Evolutionary conservation across 2,113 vertebrate species (phyloP), one percentile per base, ranked within the genome.

Genomic region (Leucosticte australis): DNA sequence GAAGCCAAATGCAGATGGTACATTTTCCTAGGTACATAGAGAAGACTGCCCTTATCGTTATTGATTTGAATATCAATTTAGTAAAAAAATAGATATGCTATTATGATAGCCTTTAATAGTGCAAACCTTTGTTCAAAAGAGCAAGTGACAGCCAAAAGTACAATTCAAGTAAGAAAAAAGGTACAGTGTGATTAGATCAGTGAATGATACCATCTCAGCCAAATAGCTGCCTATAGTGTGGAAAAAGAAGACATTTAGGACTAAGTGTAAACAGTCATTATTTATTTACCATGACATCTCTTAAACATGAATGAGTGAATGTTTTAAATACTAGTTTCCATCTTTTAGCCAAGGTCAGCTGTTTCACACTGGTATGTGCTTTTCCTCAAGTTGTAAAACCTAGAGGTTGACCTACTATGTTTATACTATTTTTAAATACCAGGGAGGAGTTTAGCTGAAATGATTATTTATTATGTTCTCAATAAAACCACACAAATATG

Each of bases 271-370:
- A 98, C 97, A 98, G 96, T 98, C 97, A 98, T 98, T 94, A 98
- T 98, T 98, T 98, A 98, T 98, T 98, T 98, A 98, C 95, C 87
- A 92, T 97, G 97, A 97, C 98, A 97, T 98, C 94, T 98, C 96
- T 98, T 97, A 98, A 98, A 98, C 97, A 98, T 95, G 96, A 98
- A 97, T 83, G 91, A 97, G 95, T 95, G 90, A 96, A 97, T 97
- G 97, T 97, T 98, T 98, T 98, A 98, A 98, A 98, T 98, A 97
- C 91, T 86, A 83, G 90, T 94, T 97, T 95, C 96, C 90, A 94
- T 97, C 95, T 97, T 96, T 97, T 97, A 96, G 86, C 74, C 94
- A 96, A 98, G 97, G 97, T 97, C 98, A 97, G 97, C 70, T 92
- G 68, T 97, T 97, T 98, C 94, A 92, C 83, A 44, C 74, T 92